Base-by-base conservation (phyloP, 2,797 vertebrate genomes). In the Luscinia megarhynchos region DNA sequence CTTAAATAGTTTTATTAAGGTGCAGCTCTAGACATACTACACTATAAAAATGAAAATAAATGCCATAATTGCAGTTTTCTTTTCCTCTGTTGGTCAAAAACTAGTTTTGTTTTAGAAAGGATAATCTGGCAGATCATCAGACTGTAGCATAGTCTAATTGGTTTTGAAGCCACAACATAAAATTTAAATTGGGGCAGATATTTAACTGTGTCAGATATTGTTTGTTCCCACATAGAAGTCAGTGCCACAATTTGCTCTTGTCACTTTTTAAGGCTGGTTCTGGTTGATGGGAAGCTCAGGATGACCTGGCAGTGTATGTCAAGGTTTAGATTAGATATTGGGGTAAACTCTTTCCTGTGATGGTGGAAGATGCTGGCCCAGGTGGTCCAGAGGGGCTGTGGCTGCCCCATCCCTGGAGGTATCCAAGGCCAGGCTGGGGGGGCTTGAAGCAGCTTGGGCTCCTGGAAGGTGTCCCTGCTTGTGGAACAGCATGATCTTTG, bases 81-180 rank as follows among this genome's bases (percentile, higher is more conserved):
- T 88, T 89, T 40, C 43, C 26, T 93, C 48, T 84, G 9, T 89
- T 95, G 91, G 32, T 86, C 48, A 92, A 95, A 94, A 89, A 7
- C 45, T 75, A 61, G 54, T 94, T 93, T 81, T 92, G 38, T 83
- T 93, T 89, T 72, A 58, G 34, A 40, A 79, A 77, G 30, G 68
- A 54, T 89, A 79, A 82, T 93, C 86, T 89, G 81, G 74, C 13
- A 50, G 82, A 67, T 82, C 93, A 90, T 89, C 64, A 50, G 45
- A 70, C 80, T 93, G 77, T 74, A 69, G 77, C 41, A 1, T 36
- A 76, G 48, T 50, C 86, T 94, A 95, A 96, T 95, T 90, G 74
- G 45, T 84, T 96, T 93, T 89, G 84, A 84, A 93, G 62, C 38
- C 3, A 1, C 38, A 46, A 63, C 57, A 80, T 90, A 73, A 93